Evolutionary conservation across 2,797 vertebrate species (phyloP), one percentile per base, ranked within the genome.

Genomic region (Sus cebifrons): DNA sequence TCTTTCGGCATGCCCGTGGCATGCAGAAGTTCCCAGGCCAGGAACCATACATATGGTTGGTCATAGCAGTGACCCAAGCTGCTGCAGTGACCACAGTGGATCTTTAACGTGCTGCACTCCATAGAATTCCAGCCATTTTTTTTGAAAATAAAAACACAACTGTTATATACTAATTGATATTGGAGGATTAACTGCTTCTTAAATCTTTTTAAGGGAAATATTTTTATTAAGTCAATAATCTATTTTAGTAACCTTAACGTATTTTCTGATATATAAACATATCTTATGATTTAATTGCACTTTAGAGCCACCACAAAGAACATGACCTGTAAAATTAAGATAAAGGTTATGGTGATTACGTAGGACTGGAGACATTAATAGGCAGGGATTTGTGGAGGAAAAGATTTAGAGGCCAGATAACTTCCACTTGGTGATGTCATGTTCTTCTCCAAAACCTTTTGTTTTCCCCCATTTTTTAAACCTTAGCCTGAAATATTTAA

Each of bases 401-500:
- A 89, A 91, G 74, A 94, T 93, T 82, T 58, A 71, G 86, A 86
- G 79, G 36, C 36, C 81, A 95, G 78, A 79, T 89, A 84, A 29
- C 78, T 95, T 85, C 58, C 40, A 83, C 86, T 64, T 94, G 65
- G 62, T 94, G 23, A 92, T 65, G 40, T 64, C 70, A 60, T 60
- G 60, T 81, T 91, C 73, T 95, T 93, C 92, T 77, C 32, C 25
- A 70, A 89, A 94, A 90, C 14, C 14, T 82, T 85, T 44, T 27
- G 70, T 54, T 79, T 17, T 10, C 58, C 54, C 81, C 60, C 62
- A 64, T 79, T 56, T 88, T 87, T 87, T 56, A 60, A 89, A 89
- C 21, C 74, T 92, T 94, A 88, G 77, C 20, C 29, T 89, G 78
- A 95, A 92, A 74, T 95, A 90, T 71, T 95, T 95, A 89, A 81